Evolutionary conservation across 2,113 vertebrate species (phyloP), one percentile per base, ranked within the genome.

Genomic region (Phocoena sinus): DNA sequence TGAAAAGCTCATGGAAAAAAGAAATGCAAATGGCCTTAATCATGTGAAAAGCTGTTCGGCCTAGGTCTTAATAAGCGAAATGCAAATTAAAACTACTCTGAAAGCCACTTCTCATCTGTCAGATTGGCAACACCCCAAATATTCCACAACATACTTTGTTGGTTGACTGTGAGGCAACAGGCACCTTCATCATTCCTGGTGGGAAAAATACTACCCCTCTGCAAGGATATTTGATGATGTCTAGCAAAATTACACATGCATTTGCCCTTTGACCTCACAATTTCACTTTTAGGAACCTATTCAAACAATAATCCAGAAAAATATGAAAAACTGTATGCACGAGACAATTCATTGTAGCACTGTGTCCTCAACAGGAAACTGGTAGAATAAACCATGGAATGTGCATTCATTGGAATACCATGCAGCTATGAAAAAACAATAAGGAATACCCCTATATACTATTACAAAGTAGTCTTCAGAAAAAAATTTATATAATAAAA

Each of bases 61-160:
- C 70, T 86, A 91, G 56, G 88, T 94, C 91, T 89, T 97, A 74
- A 90, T 80, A 95, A 97, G 89, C 93, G 67, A 94, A 82, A 97
- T 67, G 80, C 79, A 96, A 96, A 97, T 95, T 62, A 84, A 89
- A 97, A 88, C 73, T 70, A 56, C 41, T 77, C 63, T 60, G 65
- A 92, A 95, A 86, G 28, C 36, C 73, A 80, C 68, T 89, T 88
- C 74, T 97, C 94, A 95, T 89, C 68, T 96, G 94, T 80, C 79
- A 95, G 89, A 86, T 6, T 87, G 89, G 82, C 44, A 23, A 95
- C 96, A 38, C 10, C 47, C 73, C 86, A 91, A 74, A 87, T 67
- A 76, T 25, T 53, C 5, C 23, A 70, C 71, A 96, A 65, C 44
- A 38, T 68, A 44, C 50, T 93, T 93, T 63, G 74, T 18, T 76